Conservation (phyloP, 2,888 invertebrate genomes). For the Xiphydria camelus region DNA sequence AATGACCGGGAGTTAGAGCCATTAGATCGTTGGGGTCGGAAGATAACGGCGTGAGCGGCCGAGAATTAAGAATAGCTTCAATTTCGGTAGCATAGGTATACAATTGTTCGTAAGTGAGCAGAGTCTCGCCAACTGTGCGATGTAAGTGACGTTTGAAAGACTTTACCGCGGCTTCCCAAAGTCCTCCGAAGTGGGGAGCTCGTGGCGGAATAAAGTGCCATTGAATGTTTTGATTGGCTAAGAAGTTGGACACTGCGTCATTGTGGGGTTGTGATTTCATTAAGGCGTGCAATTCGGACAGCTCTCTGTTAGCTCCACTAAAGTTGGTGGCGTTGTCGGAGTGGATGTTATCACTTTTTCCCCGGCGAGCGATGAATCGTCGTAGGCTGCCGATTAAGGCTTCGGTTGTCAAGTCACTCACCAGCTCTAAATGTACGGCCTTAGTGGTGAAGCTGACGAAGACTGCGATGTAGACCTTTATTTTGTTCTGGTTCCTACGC, state of each 20-base stretch:
- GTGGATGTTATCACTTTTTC: conserved; percentile 28
- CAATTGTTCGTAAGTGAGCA: conserved; percentile 24
- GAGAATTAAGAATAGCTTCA: conserved; percentile 38
- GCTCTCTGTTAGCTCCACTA: conserved; percentile 29
- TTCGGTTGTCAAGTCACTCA: conserved; percentile 28
- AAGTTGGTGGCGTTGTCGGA: too few species aligned
- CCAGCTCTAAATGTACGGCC: conserved; percentile 37
- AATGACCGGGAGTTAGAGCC: conserved; percentile 39
- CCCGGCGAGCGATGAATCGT: conserved; percentile 36
- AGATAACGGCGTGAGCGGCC: conserved; percentile 35
- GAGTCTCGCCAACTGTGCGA: conserved; percentile 12
- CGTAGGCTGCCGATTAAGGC: conserved; percentile 33
- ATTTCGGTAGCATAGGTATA: conserved; percentile 29
- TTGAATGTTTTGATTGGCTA: too few species aligned
- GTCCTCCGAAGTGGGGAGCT: too few species aligned
- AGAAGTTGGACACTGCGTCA: too few species aligned
- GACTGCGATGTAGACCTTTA: conserved; percentile 21
- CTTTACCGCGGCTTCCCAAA: conserved; percentile 29
- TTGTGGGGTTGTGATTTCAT: too few species aligned
- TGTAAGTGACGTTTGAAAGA: conserved; percentile 24
- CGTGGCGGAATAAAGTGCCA: conserved; percentile 27
- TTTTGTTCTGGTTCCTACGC: conserved; percentile 9
- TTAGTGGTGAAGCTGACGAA: conserved; percentile 41
- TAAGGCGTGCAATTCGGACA: conserved; percentile 23
- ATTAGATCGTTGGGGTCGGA: conserved; percentile 27